Base-by-base conservation (phyloP, 2,113 vertebrate species). In the Herpetotheres cachinnans region DNA sequence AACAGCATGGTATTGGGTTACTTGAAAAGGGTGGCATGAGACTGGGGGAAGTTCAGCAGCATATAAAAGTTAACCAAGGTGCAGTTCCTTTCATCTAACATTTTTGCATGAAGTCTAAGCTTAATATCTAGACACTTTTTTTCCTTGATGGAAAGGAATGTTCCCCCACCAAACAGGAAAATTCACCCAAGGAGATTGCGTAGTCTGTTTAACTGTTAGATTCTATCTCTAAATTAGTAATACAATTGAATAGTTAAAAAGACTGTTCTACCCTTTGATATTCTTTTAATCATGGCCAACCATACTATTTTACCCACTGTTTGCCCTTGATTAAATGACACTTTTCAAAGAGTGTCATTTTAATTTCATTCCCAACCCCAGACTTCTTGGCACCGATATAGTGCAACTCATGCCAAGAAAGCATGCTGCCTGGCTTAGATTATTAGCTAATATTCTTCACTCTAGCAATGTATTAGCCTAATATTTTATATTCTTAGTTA, bases 281-380 rank as follows among this genome's bases (percentile, higher is more conserved):
- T 61, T 93, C 25, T 47, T 85, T 90, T 91, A 82, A 49, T 44
- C 26, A 32, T 49, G 42, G 59, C 44, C 1, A 56, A 8, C 52
- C 34, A 42, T 47, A 47, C 26, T 85, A 7, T 86, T 90, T 93
- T 78, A 91, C 50, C 15, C n/a, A 59, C 82, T 82, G 30, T 69
- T 84, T 95, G 86, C 63, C 38, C 52, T 80, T 65, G 47, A 87
- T 95, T 73, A 86, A 95, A 94, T 85, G 58, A 66, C 42, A 69
- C 62, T 90, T 76, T 89, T 50, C 56, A 87, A 86, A 85, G 46
- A 67, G 9, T 21, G 56, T 54, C 4, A 50, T 76, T 82, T 86
- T 26, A 44, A 26, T 49, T 84, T 74, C 16, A 46, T 42, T 80
- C 54, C 22, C 10, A 90, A 36, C 14, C 25, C 24, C 29, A 92